These are phyloP conservation scores for Halichondria panicea DNA, from an alignment of 37 sponge, comb jelly and placozoan species.

Conservation along the genomic window DNA sequence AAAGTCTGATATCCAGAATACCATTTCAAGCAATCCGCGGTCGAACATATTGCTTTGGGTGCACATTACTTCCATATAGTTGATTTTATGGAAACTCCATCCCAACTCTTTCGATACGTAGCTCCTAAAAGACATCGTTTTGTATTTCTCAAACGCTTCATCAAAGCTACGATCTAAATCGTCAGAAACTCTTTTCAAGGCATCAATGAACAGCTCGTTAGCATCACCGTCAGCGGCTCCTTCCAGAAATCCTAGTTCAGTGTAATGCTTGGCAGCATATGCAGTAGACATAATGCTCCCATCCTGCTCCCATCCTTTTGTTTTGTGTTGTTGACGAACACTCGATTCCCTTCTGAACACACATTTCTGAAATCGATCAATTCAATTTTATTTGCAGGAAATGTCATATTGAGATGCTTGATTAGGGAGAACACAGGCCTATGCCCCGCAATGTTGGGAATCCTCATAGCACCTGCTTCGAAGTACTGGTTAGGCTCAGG, in stretches of 20 bases:
- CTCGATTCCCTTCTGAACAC: conserved; percentile 29
- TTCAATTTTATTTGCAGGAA: conserved; percentile 5
- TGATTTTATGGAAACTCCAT: conserved; percentile 24
- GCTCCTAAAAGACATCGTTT: conserved; percentile 2
- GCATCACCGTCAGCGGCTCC: conserved; percentile 10
- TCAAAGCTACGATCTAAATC: conserved; percentile 6
- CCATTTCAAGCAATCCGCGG: conserved; percentile 17
- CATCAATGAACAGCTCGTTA: conserved; percentile 13
- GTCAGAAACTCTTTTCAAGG: conserved; percentile 6
- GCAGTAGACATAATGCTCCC: conserved; percentile 18
- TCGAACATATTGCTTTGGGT: conserved; percentile 14
- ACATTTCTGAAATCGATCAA: conserved; percentile 2
- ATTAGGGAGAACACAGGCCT: neutral
- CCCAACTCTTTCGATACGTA: conserved; percentile 14
- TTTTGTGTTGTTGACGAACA: conserved; percentile 16
- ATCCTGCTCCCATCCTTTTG: conserved; percentile 3
- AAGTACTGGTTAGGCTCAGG: conserved; percentile 2
- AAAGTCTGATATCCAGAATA: neutral
- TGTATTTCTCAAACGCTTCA: conserved; percentile 22
- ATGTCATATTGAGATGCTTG: neutral
- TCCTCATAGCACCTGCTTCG: conserved; percentile 25
- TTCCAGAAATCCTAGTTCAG: conserved; percentile 26
- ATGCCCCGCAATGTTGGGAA: neutral
- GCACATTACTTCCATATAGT: conserved; percentile 34
- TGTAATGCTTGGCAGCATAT: conserved; percentile 18